These are phyloP conservation scores for Zapornia atra DNA, from an alignment of 2,113 vertebrate genomes.

Conservation along the genomic window DNA sequence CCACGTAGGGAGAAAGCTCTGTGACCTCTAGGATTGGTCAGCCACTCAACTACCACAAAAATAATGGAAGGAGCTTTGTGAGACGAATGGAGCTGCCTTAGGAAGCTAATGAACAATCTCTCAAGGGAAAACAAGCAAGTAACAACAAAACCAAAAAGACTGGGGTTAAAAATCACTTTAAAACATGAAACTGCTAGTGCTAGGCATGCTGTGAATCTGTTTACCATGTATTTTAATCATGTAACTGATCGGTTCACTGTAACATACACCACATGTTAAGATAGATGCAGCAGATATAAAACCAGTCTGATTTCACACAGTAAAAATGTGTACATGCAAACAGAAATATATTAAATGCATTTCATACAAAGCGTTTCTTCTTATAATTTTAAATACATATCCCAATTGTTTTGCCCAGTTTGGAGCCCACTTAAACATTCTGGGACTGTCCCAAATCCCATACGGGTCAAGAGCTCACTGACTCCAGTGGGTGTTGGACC, in stretches of 20 bases:
- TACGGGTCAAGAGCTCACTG: conserved; percentile 41
- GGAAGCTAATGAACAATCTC: not conserved
- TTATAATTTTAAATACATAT: conserved; percentile 36
- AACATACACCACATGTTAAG: conserved; percentile 38
- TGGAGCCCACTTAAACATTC: conserved; percentile 47
- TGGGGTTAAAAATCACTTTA: not conserved
- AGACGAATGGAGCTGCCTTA: not conserved
- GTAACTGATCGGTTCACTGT: conserved; percentile 14
- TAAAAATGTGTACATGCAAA: conserved; percentile 51
- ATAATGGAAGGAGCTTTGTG: not conserved
- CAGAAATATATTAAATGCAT: conserved; percentile 15
- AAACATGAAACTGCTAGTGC: not conserved
- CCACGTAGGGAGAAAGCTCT: not conserved
- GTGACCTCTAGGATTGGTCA: not conserved
- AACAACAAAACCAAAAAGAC: not conserved
- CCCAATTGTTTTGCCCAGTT: not conserved
- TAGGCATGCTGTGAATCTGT: conserved; percentile 18
- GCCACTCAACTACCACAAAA: not conserved
- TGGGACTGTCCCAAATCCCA: conserved; percentile 29
- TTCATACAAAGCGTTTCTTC: conserved; percentile 21
- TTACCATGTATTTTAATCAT: conserved; percentile 14
- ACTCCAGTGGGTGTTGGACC: conserved; percentile 34
- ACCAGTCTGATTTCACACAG: conserved; percentile 43
- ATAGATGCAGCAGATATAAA: conserved; percentile 40
- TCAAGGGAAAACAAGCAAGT: not conserved